phyloP scores from a whole-genome alignment of 2,888 invertebrate species.

The Cotesia congregata region DNA sequence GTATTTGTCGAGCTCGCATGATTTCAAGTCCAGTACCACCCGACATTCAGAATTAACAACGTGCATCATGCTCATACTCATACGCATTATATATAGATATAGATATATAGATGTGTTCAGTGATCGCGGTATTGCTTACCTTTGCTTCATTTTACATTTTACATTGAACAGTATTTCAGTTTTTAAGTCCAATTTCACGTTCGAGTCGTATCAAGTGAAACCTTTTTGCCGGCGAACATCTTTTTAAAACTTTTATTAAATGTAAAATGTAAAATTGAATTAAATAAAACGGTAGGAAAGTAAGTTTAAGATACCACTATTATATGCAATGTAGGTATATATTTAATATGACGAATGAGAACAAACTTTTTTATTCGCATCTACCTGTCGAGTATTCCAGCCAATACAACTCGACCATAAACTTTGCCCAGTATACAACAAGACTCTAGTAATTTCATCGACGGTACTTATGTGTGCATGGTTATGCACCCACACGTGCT shows the following conservation, averaged over 20 bases:
- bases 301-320: not conserved
- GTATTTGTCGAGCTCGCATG: slow-evolving; percentile 29
- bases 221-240: not conserved
- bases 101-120: slow-evolving; percentile 2
- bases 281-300: not conserved
- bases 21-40: slow-evolving; percentile 15
- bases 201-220: not conserved
- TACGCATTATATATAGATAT: slow-evolving; percentile 11
- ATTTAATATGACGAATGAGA: not conserved
- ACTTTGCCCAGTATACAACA: slow-evolving; percentile 25
- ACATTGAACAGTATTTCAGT: not conserved
- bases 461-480: not conserved
- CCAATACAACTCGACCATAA: slow-evolving; percentile 30
- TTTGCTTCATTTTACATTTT: slow-evolving; percentile 21
- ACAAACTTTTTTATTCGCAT: not conserved
- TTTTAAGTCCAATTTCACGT: not conserved
- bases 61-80: slow-evolving; percentile 16
- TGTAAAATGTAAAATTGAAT: not conserved
- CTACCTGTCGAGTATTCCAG: slow-evolving; percentile 30
- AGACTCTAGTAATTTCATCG: slow-evolving; percentile 5
- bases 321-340: not conserved
- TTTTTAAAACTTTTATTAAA: not conserved
- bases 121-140: slow-evolving; percentile 22
- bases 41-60: slow-evolving; percentile 37
- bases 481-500: slow-evolving; percentile 25